A percentile compares a stretch with the other conserved stretches of the same genome.
Conservation (phyloP, 1,140 invertebrate genomes). For the Parapsyche elsis region DNA sequence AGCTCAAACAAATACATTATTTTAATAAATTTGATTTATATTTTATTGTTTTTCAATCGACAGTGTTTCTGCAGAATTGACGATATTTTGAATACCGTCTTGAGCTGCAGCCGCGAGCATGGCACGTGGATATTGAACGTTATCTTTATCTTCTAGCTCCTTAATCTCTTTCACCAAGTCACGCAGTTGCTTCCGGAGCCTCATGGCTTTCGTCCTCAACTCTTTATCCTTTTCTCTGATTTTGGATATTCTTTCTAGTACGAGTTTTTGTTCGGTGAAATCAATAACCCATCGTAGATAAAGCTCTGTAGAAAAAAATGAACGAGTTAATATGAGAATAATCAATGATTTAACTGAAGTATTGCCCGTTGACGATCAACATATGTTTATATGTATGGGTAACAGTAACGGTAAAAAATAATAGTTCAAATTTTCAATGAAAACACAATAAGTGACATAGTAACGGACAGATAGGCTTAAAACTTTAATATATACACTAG, state of each 20-base stretch:
- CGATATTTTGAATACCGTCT: slow-evolving; percentile 48
- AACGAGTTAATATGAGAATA: background rate
- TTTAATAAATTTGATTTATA: background rate
- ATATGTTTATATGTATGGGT: too few relatives aligned
- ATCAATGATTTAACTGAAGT: too few relatives aligned
- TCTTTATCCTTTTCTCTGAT: slow-evolving; percentile 71
- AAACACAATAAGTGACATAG: too few relatives aligned
- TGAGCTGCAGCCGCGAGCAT: slow-evolving; percentile 27
- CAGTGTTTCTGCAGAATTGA: slow-evolving; percentile 9
- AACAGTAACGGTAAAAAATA: too few relatives aligned
- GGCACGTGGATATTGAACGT: slow-evolving; percentile 35
- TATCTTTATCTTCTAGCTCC: slow-evolving; percentile 45
- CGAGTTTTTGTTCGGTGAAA: slow-evolving; percentile 67
- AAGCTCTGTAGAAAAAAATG: slow-evolving; percentile 64
- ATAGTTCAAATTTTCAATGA: too few relatives aligned
- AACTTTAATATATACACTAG: slow-evolving; percentile 10
- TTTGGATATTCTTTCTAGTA: slow-evolving; percentile 68
- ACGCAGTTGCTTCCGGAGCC: slow-evolving; percentile 65
- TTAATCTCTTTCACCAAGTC: slow-evolving; percentile 63
- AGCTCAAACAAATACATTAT: slow-evolving; percentile 9
- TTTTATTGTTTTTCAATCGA: slow-evolving; percentile 11
- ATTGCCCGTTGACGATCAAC: too few relatives aligned
- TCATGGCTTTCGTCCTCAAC: slow-evolving; percentile 68
- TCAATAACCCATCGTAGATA: slow-evolving; percentile 73
- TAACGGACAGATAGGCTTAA: too few relatives aligned